These are phyloP conservation scores for Chrysodeixis includens DNA, from an alignment of 2,888 invertebrate species.

Conservation along the genomic window DNA sequence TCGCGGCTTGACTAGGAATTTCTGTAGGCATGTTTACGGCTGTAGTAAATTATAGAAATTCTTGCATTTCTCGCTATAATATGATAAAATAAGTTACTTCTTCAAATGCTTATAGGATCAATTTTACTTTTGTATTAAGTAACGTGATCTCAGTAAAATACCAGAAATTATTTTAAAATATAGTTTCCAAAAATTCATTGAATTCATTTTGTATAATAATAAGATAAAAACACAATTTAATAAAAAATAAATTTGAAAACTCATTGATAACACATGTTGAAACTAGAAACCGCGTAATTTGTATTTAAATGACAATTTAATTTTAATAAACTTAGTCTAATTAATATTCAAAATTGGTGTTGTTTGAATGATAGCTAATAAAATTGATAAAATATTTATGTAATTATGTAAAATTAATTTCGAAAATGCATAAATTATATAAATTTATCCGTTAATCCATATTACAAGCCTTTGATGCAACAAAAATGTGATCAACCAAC, in stretches of 20 bases:
- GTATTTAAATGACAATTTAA: background rate
- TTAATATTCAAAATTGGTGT: background rate
- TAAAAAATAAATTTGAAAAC: no score
- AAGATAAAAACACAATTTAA: no score
- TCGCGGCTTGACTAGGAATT: constrained; percentile 31
- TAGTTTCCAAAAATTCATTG: no score
- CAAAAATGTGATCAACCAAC: constrained; percentile 22
- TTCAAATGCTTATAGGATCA: background rate
- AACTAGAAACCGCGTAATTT: background rate
- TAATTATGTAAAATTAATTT: constrained; percentile 16
- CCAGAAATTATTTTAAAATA: no score
- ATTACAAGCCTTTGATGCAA: constrained; percentile 20
- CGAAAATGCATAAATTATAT: constrained; percentile 45
- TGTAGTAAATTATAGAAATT: constrained; percentile 9
- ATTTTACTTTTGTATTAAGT: background rate
- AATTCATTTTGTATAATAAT: no score
- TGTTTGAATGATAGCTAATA: background rate
- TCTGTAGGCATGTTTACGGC: constrained; percentile 21
- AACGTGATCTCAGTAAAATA: background rate
- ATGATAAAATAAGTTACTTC: background rate
- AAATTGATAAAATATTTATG: background rate
- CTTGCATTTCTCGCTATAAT: background rate
- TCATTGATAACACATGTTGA: background rate
- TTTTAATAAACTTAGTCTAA: background rate
- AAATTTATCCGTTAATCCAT: constrained; percentile 49